Base-by-base conservation (phyloP, 2,113 vertebrate species). In the Syrrhaptes paradoxus region DNA sequence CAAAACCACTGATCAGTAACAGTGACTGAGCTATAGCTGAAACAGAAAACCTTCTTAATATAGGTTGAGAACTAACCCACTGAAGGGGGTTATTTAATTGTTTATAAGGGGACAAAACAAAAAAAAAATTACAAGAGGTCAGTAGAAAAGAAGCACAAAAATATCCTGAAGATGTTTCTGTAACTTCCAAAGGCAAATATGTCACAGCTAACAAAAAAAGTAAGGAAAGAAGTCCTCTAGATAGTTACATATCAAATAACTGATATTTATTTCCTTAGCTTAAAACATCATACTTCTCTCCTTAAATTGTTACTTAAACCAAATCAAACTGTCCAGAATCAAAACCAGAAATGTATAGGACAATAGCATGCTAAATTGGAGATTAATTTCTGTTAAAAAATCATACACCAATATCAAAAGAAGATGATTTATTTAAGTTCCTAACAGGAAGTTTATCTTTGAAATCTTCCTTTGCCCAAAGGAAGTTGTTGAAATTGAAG, bases 401-500 rank as follows among this genome's bases (percentile, higher is more conserved):
- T 65, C 34, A 58, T 87, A 65, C 22, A 86, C 3, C 10, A 36
- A 41, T 85, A 41, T 48, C 5, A 87, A 86, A 86, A 72, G 13
- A 78, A 90, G 72, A 67, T 36, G 10, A 18, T 89, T 81, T 57
- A 61, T 89, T 94, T 91, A 75, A 63, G 31, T 85, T 86, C 48
- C 36, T 55, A 85, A 41, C 17, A 71, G 62, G 54, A 96, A 90
- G 73, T 24, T 15, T 70, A 19, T 83, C 52, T 93, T 65, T 85
- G 46, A 85, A 94, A 52, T 19, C 48, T 43, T 55, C 17, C 26
- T 49, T 59, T 55, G 51, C 32, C 71, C 75, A 75, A 93, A 87
- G 49, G 51, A 95, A 89, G 38, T 38, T 80, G 52, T 80, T 94
- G 59, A 87, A 94, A 75, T 70, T 85, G 70, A 66, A 83, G 45